Evolutionary conservation across 1,140 invertebrate species (phyloP).

Genomic region (Aphelenchoides besseyi): DNA sequence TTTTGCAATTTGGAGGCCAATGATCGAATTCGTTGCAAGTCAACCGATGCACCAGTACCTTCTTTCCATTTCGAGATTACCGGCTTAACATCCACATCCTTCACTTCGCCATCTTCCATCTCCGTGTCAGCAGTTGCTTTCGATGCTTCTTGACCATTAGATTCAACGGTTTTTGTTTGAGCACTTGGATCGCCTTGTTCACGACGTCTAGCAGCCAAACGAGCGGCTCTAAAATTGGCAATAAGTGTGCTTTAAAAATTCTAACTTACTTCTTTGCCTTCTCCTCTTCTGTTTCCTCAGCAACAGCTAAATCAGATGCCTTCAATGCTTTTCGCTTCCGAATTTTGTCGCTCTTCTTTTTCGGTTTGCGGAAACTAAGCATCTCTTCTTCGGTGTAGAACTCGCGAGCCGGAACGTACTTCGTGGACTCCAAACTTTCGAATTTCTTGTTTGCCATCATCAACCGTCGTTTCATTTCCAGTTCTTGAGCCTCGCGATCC

Average conservation of each 20-base stretch:
- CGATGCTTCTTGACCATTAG: neutral
- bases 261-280: slow-evolving; percentile 25
- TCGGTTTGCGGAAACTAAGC: slow-evolving; percentile 85
- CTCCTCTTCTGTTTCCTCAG: slow-evolving; percentile 47
- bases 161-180: neutral
- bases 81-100: slow-evolving; percentile 19
- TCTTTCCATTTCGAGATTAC: slow-evolving; percentile 33
- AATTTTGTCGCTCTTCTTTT: slow-evolving; percentile 71
- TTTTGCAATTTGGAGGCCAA: slow-evolving; percentile 5
- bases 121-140: slow-evolving; percentile 18
- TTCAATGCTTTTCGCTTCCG: slow-evolving; percentile 65
- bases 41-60: slow-evolving; percentile 33
- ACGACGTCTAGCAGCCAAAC: slow-evolving; percentile 41
- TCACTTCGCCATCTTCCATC: slow-evolving; percentile 44
- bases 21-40: slow-evolving; percentile 13
- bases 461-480: slow-evolving; percentile 69
- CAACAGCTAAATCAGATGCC: slow-evolving; percentile 68
- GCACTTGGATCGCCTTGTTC: neutral
- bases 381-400: slow-evolving; percentile 75
- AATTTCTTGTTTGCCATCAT: slow-evolving; percentile 58
- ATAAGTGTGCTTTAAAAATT: neutral
- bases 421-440: slow-evolving; percentile 68
- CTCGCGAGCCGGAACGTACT: slow-evolving; percentile 76
- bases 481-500: slow-evolving; percentile 64
- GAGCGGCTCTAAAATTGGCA: slow-evolving; percentile 40